phyloP scores from a whole-genome alignment of 1,140 invertebrate species.

The Magallana ariakensis region DNA sequence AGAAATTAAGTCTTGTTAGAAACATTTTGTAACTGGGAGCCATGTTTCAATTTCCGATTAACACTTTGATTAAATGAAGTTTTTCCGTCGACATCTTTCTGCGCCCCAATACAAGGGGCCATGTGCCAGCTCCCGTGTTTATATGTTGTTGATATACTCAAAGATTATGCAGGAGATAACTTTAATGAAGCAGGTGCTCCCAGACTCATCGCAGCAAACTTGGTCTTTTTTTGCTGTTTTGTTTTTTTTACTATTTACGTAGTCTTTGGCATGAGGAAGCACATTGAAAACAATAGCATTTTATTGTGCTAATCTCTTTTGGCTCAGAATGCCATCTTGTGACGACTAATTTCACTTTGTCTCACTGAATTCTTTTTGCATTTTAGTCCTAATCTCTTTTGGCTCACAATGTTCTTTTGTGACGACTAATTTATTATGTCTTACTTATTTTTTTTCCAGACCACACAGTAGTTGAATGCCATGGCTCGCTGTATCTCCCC shows the following conservation, averaged over 20 bases:
- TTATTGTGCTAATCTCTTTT: too few relatives aligned
- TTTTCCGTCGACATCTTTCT: not conserved
- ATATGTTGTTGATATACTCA: conserved; percentile 7
- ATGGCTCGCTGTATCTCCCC: not conserved
- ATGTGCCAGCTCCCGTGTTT: conserved; percentile 4
- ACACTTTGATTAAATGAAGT: conserved; percentile 17
- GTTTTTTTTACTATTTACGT: not conserved
- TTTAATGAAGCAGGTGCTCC: conserved; percentile 30
- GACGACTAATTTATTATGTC: not conserved
- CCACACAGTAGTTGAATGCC: not conserved
- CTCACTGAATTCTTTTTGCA: too few relatives aligned
- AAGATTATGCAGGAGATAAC: conserved; percentile 1
- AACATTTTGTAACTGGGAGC: not conserved
- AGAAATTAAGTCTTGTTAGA: not conserved
- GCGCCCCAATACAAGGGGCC: not conserved
- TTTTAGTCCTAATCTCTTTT: too few relatives aligned
- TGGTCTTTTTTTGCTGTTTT: not conserved
- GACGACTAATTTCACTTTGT: too few relatives aligned
- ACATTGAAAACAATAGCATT: not conserved
- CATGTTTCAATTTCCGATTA: conserved; percentile 15
- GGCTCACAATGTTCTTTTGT: too few relatives aligned
- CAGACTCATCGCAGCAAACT: not conserved
- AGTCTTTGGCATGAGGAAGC: not conserved
- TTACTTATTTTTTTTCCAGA: not conserved
- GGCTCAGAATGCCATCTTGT: too few relatives aligned